Conservation (phyloP, 2,113 vertebrate genomes). For the Corythoichthys haematopterus region DNA sequence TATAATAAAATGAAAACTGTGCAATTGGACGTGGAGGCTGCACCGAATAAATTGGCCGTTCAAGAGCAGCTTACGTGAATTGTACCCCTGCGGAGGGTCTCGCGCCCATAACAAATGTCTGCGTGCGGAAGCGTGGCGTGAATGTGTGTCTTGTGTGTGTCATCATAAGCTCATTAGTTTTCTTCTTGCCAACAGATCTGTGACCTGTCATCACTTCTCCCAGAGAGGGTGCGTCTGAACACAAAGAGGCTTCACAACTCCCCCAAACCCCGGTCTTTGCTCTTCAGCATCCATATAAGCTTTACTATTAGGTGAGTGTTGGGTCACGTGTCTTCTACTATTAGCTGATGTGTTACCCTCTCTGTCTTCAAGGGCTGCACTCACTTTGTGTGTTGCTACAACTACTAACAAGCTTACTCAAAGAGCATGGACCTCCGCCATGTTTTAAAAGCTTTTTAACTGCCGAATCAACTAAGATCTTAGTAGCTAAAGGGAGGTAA, state of each 20-base stretch:
- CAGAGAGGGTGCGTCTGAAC: conserved; percentile 29
- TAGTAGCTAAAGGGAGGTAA: not conserved
- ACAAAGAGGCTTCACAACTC: conserved; percentile 30
- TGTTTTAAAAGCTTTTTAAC: not conserved
- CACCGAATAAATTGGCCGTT: conserved; percentile 45
- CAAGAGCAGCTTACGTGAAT: conserved; percentile 51
- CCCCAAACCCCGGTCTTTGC: not conserved
- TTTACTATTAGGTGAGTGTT: conserved; percentile 57
- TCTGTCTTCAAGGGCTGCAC: conserved; percentile 20
- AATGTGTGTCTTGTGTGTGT: conserved; percentile 51
- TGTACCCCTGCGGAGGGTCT: conserved; percentile 41
- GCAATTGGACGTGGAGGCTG: conserved; percentile 42
- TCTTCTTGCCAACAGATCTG: conserved; percentile 59
- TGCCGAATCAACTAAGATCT: not conserved
- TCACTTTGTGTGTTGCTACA: conserved; percentile 22
- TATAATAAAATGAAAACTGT: conserved; percentile 31
- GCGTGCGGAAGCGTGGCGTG: conserved; percentile 15
- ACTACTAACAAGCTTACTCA: conserved; percentile 7
- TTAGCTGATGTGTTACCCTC: conserved; percentile 31
- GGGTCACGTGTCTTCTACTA: conserved; percentile 43
- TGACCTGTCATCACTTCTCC: conserved; percentile 61
- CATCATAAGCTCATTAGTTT: conserved; percentile 71
- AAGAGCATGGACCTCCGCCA: not conserved
- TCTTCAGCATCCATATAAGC: conserved; percentile 35
- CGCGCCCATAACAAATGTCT: conserved; percentile 54